Percentiles rank a stretch among this genome's conserved stretches.
Evolutionary conservation across 35 echinoderm and acorn worm species (phyloP).

Genomic region (Apostichopus parvimensis): DNA sequence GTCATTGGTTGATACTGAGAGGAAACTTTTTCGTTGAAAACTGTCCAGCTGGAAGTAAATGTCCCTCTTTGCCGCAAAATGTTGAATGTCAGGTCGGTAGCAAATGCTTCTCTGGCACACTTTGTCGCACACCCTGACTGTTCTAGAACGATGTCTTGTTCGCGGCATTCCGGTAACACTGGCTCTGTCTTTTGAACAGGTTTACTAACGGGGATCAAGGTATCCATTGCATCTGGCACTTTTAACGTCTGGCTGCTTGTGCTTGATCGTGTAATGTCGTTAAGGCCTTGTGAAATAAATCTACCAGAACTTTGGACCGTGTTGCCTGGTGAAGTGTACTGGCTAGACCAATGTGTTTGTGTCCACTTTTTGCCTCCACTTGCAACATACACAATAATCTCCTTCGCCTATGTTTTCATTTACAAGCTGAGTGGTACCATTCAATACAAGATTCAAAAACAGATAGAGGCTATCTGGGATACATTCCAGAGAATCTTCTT

Average conservation of each 20-base stretch:
- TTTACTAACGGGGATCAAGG: background rate
- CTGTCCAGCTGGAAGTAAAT: constrained; percentile 51
- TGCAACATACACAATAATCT: constrained; percentile 43
- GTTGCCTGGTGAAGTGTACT: constrained; percentile 62
- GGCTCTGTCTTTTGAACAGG: no score
- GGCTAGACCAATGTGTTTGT: constrained; percentile 59
- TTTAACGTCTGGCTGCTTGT: background rate
- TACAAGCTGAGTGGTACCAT: no score
- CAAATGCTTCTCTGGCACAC: background rate
- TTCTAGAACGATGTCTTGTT: no score
- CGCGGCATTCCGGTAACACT: no score
- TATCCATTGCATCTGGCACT: constrained; percentile 38
- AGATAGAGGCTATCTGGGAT: no score
- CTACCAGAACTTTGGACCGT: constrained; percentile 29
- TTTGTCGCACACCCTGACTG: no score
- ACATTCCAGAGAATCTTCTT: no score
- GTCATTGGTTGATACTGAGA: no score
- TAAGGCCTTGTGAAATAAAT: constrained; percentile 47
- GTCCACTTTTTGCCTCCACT: constrained; percentile 59
- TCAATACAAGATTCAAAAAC: no score
- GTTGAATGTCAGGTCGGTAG: constrained; percentile 42
- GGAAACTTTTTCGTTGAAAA: constrained; percentile 39
- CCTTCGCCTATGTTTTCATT: background rate
- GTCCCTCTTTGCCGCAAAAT: background rate
- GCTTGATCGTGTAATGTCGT: background rate